Base-by-base conservation (phyloP, 2,888 invertebrate species). In the Resseliella maxima region DNA sequence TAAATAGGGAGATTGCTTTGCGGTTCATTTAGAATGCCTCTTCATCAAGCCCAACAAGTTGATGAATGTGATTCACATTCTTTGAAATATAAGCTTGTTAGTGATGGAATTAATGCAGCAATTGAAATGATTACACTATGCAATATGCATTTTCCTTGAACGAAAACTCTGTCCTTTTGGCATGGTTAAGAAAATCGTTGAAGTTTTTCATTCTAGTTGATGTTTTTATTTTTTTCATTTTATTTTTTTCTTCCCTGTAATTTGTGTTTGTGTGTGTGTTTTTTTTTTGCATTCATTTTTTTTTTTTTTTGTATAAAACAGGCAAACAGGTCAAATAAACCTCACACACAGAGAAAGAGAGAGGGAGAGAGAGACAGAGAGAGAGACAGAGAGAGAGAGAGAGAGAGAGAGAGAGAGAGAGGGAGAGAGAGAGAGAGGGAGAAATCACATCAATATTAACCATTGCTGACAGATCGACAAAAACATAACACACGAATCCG, bases 401-500 rank as follows among this genome's bases (percentile, higher is more conserved):
- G n/a, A n/a, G n/a, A n/a, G n/a, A n/a, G n/a, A n/a, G n/a, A n/a
- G n/a, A n/a, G n/a, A n/a, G n/a, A n/a, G n/a, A n/a, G n/a, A n/a
- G n/a, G n/a, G n/a, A n/a, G n/a, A n/a, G n/a, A n/a, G n/a, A n/a
- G n/a, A n/a, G n/a, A n/a, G n/a, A n/a, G n/a, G n/a, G n/a, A n/a
- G 18, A 27, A 72, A 72, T 35, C 12, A 27, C 72, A 72, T 72
- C 18, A 31, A 72, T 72, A 72, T 72, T 72, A 72, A 72, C 72
- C 31, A 72, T 72, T 72, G 31, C 31, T 35, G 72, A 72, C 72
- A 72, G 72, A 72, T 3, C 35, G 15, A 72, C 72, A 72, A 72
- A 72, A 72, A 72, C 72, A 72, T 72, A 72, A 72, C 72, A n/a
- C n/a, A 72, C 31, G 31, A 72, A 31, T 31, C 15, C 72, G 72